Conservation (phyloP, 2,113 vertebrate genomes). For the Atractosteus spatula region DNA sequence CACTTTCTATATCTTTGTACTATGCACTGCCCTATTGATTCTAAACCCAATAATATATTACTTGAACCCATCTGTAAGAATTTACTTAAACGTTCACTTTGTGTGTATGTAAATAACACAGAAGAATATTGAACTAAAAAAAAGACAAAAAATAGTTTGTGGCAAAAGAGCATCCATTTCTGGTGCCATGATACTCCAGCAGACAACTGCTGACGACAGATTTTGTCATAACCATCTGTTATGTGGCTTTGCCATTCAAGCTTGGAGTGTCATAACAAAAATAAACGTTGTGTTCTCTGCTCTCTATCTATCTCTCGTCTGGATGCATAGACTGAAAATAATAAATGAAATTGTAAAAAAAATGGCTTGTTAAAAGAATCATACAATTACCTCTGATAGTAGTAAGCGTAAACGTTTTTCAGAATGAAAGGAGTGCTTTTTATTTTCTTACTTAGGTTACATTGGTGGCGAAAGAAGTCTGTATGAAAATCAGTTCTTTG, state of each 20-base stretch:
- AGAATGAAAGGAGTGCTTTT: constrained; percentile 99
- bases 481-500: constrained; percentile 99
- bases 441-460: constrained; percentile 99
- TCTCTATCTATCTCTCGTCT: constrained; percentile 90
- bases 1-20: constrained; percentile 99
- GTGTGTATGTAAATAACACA: constrained; percentile 94
- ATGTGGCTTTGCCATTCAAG: constrained; percentile 92
- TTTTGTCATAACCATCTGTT: constrained; percentile 83
- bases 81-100: constrained; percentile 83
- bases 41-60: constrained; percentile 95
- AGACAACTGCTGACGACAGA: constrained; percentile 70
- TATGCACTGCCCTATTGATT: constrained; percentile 99
- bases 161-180: constrained; percentile 65
- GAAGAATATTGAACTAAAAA: constrained; percentile 55
- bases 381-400: constrained; percentile 99
- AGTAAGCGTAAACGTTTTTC: constrained; percentile 96
- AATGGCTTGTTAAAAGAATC: constrained; percentile 96
- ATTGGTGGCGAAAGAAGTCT: constrained; percentile 98
- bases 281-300: constrained; percentile 97
- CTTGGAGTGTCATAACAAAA: constrained; percentile 96
- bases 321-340: constrained; percentile 98
- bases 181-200: constrained; percentile 87
- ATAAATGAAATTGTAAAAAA: constrained; percentile 78
- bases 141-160: constrained; percentile 60
- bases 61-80: constrained; percentile 94